These are phyloP conservation scores for Halcyon chelicuti DNA, from an alignment of 2,797 vertebrate species.

Conservation along the genomic window DNA sequence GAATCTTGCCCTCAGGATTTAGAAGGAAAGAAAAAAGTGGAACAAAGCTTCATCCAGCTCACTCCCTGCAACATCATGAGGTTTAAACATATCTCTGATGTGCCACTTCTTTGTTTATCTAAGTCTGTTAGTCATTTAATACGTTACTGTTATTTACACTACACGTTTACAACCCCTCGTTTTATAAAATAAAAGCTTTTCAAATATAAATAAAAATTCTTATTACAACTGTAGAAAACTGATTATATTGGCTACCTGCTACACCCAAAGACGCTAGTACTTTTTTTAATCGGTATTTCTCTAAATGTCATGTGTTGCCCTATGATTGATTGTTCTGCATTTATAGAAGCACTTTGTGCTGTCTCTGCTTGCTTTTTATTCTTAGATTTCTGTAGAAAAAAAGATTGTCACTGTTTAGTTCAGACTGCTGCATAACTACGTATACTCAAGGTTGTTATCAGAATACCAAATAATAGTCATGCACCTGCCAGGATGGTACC, in stretches of 20 bases:
- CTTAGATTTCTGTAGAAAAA: background rate
- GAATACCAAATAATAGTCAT: background rate
- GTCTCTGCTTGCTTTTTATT: background rate
- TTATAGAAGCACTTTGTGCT: background rate
- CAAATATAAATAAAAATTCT: background rate
- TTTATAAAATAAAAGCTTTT: background rate
- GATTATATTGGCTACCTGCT: background rate
- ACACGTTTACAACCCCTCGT: background rate
- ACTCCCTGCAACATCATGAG: background rate
- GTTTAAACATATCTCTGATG: constrained; percentile 27
- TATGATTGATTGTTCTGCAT: background rate
- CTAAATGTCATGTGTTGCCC: background rate
- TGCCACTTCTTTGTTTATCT: background rate
- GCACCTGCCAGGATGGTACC: background rate
- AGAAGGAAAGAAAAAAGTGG: background rate
- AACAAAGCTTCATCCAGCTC: background rate
- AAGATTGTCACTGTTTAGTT: background rate
- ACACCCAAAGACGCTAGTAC: background rate
- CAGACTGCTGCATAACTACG: background rate
- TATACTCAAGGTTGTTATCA: background rate
- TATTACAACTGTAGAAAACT: background rate
- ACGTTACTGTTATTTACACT: background rate
- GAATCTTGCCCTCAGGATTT: background rate
- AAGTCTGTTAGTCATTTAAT: background rate
- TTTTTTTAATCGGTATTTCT: background rate